Evolutionary conservation across 2,888 invertebrate species (phyloP), one percentile per base, ranked within the genome.

Genomic region (Melanotus villosus): DNA sequence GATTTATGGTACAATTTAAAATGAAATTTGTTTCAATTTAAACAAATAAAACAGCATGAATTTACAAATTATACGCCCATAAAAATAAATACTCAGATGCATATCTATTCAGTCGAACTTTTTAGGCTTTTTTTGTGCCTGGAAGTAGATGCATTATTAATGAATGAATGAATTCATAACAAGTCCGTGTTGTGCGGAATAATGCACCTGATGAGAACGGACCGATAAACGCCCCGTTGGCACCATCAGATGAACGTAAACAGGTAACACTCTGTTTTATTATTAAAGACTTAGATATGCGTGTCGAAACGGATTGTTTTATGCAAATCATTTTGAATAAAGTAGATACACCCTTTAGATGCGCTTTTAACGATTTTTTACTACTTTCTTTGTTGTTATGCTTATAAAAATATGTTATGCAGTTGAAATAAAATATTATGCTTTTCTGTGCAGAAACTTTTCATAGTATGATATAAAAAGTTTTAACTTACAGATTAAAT

Each of bases 161-260:
- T 66, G 36, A 59, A 41, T 43, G 19, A 50, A 66, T 47, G 14
- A 57, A 57, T 66, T 38, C 38, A 50, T 59, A 66, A 47, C 58
- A 65, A 66, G 59, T 36, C 54, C 43, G 38, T 59, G 59, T 59
- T 30, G 32, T 23, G 12, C 32, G 59, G 47, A 47, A 30, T 59
- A 58, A 52, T 59, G 10, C 32, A 50, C 26, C 19, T 38, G 66
- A 59, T 59, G 18, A 59, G 38, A 66, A 59, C 30, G 12, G 30
- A 59, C 50, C 45, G 58, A 66, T 59, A 66, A 65, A 59, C 58
- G 6, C 32, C 52, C 50, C 52, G 34, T 64, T 65, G 65, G 57
- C 57, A 65, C 26, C 36, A 36, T 19, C 26, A 59, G 59, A 66
- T 47, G 26, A 36, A 58, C 16, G 16, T 30, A 41, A 58, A 59